These are phyloP conservation scores for Corythucha ciliata DNA, from an alignment of 2,888 invertebrate genomes.

Conservation along the genomic window DNA sequence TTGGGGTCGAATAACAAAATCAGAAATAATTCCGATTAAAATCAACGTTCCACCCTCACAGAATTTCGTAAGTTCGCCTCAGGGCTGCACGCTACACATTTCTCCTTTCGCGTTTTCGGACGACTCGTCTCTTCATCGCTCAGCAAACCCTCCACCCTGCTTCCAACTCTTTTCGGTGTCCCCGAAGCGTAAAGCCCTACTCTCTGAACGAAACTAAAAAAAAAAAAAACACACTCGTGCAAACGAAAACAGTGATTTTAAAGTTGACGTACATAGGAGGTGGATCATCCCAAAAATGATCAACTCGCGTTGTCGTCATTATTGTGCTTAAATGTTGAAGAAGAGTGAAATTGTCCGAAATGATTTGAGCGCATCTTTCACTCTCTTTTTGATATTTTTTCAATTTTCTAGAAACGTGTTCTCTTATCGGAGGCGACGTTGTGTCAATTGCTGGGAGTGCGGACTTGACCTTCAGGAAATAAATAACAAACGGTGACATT, in stretches of 20 bases:
- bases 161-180: conserved; percentile 6
- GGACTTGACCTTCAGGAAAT: conserved; percentile 46
- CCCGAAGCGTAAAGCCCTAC: conserved; percentile 34
- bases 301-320: conserved; percentile 56
- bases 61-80: too few species aligned
- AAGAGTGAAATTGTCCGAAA: conserved; percentile 58
- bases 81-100: conserved; percentile 40
- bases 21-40: too few species aligned
- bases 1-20: conserved; percentile 1
- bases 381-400: conserved; percentile 60
- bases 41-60: too few species aligned
- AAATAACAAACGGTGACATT: not conserved
- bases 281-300: conserved; percentile 57
- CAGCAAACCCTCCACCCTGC: too few species aligned
- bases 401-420: conserved; percentile 57
- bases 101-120: conserved; percentile 36
- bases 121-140: conserved; percentile 22
- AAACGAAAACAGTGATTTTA: conserved; percentile 20
- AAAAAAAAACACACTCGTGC: conserved; percentile 1
- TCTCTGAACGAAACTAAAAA: conserved; percentile 37
- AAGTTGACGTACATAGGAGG: conserved; percentile 48
- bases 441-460: conserved; percentile 61
- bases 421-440: conserved; percentile 51
- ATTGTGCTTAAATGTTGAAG: conserved; percentile 57
- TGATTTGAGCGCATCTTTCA: conserved; percentile 55